Conservation (phyloP, 2,888 invertebrate genomes). For the Drosophila helvetica region DNA sequence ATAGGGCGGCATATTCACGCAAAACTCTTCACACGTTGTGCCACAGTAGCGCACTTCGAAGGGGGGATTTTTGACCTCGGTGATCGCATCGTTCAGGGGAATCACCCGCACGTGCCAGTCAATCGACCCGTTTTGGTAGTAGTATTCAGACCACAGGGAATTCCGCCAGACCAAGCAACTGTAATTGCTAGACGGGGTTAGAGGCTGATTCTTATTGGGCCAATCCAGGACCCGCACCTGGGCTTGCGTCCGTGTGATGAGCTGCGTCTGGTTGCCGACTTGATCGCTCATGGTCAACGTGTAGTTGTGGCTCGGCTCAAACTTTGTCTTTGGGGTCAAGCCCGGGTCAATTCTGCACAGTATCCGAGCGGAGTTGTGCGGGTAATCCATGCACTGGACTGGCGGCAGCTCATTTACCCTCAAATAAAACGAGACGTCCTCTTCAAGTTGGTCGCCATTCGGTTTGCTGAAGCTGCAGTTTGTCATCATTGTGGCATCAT, state of each 20-base stretch:
- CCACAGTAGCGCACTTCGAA: neutral
- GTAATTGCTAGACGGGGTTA: neutral
- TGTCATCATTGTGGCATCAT: neutral
- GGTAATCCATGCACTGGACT: conserved; percentile 3
- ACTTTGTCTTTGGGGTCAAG: neutral
- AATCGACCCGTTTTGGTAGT: neutral
- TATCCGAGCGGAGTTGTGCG: neutral
- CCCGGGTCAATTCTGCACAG: neutral
- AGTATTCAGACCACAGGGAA: neutral
- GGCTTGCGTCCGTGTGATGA: neutral
- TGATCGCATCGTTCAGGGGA: neutral
- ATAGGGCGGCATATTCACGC: conserved; percentile 8
- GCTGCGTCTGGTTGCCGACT: neutral
- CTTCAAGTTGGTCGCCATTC: neutral
- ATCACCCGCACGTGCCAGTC: neutral
- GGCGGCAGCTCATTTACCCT: neutral
- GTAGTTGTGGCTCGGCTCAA: neutral
- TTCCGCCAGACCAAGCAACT: neutral
- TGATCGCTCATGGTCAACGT: neutral
- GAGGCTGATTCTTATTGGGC: neutral
- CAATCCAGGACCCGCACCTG: neutral
- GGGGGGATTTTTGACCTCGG: neutral
- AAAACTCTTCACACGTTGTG: neutral
- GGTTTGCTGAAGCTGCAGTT: neutral
- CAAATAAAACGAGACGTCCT: neutral